A percentile compares a stretch with the other conserved stretches of the same genome.
phyloP scores from a whole-genome alignment of 2,888 invertebrate genomes.

The Drosophila nr. medialis region DNA sequence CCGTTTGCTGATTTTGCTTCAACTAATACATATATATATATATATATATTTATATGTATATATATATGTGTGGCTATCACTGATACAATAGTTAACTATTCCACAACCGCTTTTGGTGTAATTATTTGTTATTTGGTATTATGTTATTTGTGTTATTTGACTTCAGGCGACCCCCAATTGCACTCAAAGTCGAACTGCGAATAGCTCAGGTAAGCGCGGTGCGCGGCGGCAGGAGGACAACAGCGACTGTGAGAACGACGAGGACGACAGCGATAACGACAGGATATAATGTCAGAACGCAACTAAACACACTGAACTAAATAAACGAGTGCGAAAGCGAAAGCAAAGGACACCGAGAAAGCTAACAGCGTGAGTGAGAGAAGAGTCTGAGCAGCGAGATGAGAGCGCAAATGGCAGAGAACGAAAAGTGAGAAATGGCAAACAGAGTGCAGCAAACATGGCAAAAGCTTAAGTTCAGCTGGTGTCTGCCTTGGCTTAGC shows the following conservation, averaged over 20 bases:
- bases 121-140: neutral
- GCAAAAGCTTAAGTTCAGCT: constrained; percentile 21
- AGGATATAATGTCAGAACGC: constrained; percentile 73
- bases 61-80: neutral
- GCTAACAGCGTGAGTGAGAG: constrained; percentile 41
- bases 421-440: constrained; percentile 1
- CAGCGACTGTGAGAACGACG: constrained; percentile 59
- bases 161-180: constrained; percentile 49
- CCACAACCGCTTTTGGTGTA: neutral
- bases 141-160: constrained; percentile 10
- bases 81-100: neutral
- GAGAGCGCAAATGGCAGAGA: constrained; percentile 35
- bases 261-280: constrained; percentile 60
- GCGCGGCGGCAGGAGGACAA: constrained; percentile 30
- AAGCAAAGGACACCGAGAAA: constrained; percentile 73
- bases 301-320: constrained; percentile 80
- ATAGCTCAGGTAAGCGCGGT: constrained; percentile 52
- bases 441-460: constrained; percentile 4
- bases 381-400: constrained; percentile 11
- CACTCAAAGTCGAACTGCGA: constrained; percentile 55
- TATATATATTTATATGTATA: neutral
- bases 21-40: neutral
- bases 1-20: constrained; percentile 11
- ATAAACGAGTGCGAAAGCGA: constrained; percentile 79
- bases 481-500: constrained; percentile 44